These are phyloP conservation scores for Amphibalanus amphitrite DNA, from an alignment of 1,140 invertebrate genomes.

Conservation along the genomic window DNA sequence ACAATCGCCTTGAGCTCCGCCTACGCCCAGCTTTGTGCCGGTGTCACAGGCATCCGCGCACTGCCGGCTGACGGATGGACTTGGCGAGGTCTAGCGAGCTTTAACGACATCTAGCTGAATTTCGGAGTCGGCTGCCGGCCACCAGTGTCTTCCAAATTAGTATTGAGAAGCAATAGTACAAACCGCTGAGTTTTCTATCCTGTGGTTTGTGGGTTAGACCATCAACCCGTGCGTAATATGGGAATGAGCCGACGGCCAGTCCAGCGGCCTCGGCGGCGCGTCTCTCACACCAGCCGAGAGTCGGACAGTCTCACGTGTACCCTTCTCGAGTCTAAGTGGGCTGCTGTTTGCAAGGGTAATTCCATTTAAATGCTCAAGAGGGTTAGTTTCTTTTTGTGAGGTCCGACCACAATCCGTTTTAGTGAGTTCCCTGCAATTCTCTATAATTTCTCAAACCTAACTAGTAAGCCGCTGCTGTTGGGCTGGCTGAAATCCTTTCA, in stretches of 20 bases:
- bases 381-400: not conserved
- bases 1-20: not conserved
- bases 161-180: not conserved
- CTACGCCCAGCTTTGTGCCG: not conserved
- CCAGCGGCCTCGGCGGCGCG: not conserved
- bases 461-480: not conserved
- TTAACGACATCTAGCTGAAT: not conserved
- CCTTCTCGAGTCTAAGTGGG: not conserved
- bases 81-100: not conserved
- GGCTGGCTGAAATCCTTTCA: not conserved
- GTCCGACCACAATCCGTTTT: not conserved
- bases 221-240: not conserved
- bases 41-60: not conserved
- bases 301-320: not conserved
- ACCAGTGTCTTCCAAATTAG: not conserved
- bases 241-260: not conserved
- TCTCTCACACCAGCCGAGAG: not conserved
- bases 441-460: not conserved
- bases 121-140: not conserved
- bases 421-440: not conserved
- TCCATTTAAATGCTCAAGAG: slow-evolving; percentile 1
- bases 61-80: not conserved
- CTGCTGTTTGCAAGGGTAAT: not conserved
- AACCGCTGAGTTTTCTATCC: not conserved
- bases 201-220: not conserved